A percentile compares a stretch with the other conserved stretches of the same genome.
Evolutionary conservation across 2,888 invertebrate genomes (phyloP).

Genomic region (Thelaira solivaga): DNA sequence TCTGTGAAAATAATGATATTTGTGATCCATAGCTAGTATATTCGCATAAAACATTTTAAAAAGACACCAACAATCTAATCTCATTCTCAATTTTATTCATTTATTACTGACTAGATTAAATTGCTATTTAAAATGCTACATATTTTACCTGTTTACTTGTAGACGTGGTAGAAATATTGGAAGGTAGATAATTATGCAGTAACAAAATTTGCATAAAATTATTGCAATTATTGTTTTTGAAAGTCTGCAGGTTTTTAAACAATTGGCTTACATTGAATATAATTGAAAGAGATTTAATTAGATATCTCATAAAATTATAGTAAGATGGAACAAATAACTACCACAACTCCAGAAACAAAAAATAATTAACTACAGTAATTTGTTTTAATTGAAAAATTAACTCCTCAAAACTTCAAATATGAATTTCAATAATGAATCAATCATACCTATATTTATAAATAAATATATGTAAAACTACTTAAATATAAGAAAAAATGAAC

Average conservation of each 20-base stretch:
- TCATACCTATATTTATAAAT: too few relatives aligned
- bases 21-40: too few relatives aligned
- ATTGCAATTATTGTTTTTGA: background rate
- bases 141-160: too few relatives aligned
- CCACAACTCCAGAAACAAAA: conserved; percentile 11
- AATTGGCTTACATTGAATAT: background rate
- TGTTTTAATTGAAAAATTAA: conserved; percentile 12
- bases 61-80: too few relatives aligned
- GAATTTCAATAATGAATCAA: too few relatives aligned
- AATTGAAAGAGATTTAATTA: conserved; percentile 30
- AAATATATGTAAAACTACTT: too few relatives aligned
- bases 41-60: too few relatives aligned
- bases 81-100: too few relatives aligned
- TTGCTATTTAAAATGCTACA: too few relatives aligned
- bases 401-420: conserved; percentile 1
- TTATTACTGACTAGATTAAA: too few relatives aligned
- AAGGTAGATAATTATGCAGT: background rate
- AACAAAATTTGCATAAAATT: conserved; percentile 23
- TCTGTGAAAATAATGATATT: too few relatives aligned
- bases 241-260: background rate
- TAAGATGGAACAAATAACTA: conserved; percentile 18
- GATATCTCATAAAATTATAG: background rate
- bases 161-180: background rate
- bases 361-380: conserved; percentile 12
- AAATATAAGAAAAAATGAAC: too few relatives aligned